These are phyloP conservation scores for Neopipo cinnamomea DNA, from an alignment of 2,113 vertebrate species.

Conservation along the genomic window DNA sequence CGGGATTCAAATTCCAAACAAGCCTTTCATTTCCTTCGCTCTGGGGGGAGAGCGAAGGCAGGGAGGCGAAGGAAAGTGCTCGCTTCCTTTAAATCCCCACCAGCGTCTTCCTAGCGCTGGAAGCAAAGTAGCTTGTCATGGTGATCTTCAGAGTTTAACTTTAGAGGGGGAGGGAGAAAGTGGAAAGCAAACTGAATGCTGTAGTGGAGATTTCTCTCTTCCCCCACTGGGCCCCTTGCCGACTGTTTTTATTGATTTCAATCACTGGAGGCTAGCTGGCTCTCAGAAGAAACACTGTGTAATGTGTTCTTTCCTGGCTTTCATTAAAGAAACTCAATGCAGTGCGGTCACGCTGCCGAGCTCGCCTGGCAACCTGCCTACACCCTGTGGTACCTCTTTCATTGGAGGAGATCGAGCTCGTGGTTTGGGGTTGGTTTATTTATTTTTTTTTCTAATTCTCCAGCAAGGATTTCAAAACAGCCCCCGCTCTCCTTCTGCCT, in stretches of 20 bases:
- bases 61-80: background rate
- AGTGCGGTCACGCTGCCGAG: slow-evolving; percentile 81
- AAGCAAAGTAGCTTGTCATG: slow-evolving; percentile 30
- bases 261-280: slow-evolving; percentile 74
- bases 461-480: slow-evolving; percentile 47
- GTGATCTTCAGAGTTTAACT: slow-evolving; percentile 69
- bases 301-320: slow-evolving; percentile 87
- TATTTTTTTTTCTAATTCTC: background rate
- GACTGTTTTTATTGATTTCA: slow-evolving; percentile 79
- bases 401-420: slow-evolving; percentile 67
- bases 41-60: background rate
- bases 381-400: slow-evolving; percentile 78
- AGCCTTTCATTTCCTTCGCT: background rate
- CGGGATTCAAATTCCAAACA: slow-evolving; percentile 10
- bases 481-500: background rate
- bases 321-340: slow-evolving; percentile 85
- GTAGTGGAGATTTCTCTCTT: slow-evolving; percentile 60
- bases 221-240: slow-evolving; percentile 72
- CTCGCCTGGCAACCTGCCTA: slow-evolving; percentile 83
- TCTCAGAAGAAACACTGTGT: slow-evolving; percentile 77
- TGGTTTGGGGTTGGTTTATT: slow-evolving; percentile 26
- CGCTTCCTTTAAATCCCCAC: slow-evolving; percentile 26
- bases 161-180: slow-evolving; percentile 64
- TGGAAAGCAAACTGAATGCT: slow-evolving; percentile 57
- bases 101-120: slow-evolving; percentile 21